Evolutionary conservation across 2,888 invertebrate genomes (phyloP), one percentile per base, ranked within the genome.

Genomic region (Macrosoma leucophasiata): DNA sequence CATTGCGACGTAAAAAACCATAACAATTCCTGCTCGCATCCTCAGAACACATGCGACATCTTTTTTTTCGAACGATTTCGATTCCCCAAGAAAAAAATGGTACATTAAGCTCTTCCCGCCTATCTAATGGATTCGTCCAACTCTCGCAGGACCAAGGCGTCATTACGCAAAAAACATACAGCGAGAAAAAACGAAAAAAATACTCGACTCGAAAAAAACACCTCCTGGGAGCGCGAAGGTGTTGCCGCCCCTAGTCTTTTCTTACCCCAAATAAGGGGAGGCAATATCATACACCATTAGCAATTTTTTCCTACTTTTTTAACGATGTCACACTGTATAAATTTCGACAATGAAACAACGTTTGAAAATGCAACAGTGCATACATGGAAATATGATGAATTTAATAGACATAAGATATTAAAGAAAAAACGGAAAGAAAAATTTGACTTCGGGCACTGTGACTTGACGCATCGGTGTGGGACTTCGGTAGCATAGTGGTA

Each of bases 201-300:
- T 36, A 45, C 61, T 58, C 58, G 52, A 55, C 59, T 56, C 55
- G 52, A 70, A 73, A 74, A 75, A 78, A 75, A 68, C 58, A 73
- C 72, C 76, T 81, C 82, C 57, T 75, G 76, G 76, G 82, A 81
- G 75, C 62, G 56, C 62, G 66, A 75, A 81, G 82, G 82, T 82
- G 82, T 75, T 71, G 58, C 81, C 78, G 75, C 81, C 81, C 79
- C 67, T 56, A 66, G 66, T 67, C 70, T 74, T 74, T 75, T 72
- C 77, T 78, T 79, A 69, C 79, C 76, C 79, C 58, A 70, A 66
- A 68, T 68, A 55, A 71, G 71, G 82, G 82, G 82, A 84, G 79
- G 85, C 86, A 86, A 86, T 86, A 86, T 86, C 84, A 85, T 84
- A 84, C 84, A 79, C 85, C 85, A 85, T 85, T 85, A 84, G 78